Evolutionary conservation across 2,113 vertebrate genomes (phyloP).

Genomic region (Pholis gunnellus): DNA sequence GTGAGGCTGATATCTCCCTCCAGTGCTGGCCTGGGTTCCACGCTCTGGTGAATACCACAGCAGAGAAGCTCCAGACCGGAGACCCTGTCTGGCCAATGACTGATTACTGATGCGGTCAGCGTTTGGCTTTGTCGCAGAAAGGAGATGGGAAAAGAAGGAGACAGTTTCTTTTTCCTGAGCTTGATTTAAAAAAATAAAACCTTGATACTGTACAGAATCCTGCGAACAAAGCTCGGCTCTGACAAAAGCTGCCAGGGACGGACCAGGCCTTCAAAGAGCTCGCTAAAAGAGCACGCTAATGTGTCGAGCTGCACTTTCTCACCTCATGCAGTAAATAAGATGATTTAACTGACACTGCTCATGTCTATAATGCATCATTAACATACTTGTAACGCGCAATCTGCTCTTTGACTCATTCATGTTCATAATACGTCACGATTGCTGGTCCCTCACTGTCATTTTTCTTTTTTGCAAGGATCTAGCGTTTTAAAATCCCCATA

Average conservation of each 20-base stretch:
- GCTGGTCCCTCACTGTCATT: neutral
- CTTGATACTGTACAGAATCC: slow-evolving; percentile 18
- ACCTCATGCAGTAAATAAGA: neutral
- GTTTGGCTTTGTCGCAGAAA: slow-evolving; percentile 33
- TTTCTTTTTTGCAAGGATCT: neutral
- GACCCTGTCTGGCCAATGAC: slow-evolving; percentile 49
- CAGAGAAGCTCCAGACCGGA: slow-evolving; percentile 53
- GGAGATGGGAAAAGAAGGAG: slow-evolving; percentile 35
- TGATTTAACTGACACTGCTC: neutral
- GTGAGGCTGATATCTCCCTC: slow-evolving; percentile 60
- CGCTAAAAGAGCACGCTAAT: neutral
- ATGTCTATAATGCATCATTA: neutral
- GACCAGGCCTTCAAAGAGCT: neutral
- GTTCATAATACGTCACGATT: neutral
- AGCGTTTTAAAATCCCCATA: neutral
- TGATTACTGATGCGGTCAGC: slow-evolving; percentile 64
- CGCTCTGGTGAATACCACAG: slow-evolving; percentile 71
- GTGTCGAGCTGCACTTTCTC: neutral
- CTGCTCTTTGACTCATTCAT: neutral
- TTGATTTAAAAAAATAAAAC: slow-evolving; percentile 22
- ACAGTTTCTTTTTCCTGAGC: slow-evolving; percentile 1
- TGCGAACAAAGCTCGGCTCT: slow-evolving; percentile 9
- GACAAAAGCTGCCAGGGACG: neutral
- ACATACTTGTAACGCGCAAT: neutral
- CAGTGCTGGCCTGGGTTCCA: slow-evolving; percentile 64